Base-by-base conservation (phyloP, 2,888 invertebrate genomes). In the Drosophila histrio region DNA sequence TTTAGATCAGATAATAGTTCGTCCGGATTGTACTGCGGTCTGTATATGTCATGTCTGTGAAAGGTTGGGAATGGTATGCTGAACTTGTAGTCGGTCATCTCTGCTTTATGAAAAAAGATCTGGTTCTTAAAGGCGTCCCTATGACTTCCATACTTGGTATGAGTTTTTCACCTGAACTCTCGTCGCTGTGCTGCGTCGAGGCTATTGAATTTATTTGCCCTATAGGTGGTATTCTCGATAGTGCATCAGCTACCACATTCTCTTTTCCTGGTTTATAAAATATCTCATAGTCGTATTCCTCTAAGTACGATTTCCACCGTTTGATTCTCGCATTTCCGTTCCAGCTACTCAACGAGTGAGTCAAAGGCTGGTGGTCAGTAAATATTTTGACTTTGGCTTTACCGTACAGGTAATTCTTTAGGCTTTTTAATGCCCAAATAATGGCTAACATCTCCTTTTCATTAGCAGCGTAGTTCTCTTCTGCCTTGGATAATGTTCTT, bases 241-340 rank as follows among this genome's bases (percentile, higher is more conserved):
- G 53, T 6, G 41, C 32, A n/a, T 59, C 59, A 2, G 38, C 57
- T 38, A 47, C 38, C 5, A 57, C 13, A 64, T 92, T 91, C 2
- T 62, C 26, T 22, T 39, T 58, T 9, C 59, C 69, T 21, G 89
- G 91, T 3, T 87, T 79, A 58, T 92, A 92, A 13, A 81, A 68
- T 1, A 92, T 36, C 60, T 71, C 65, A 6, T 65, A 54, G 7
- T 66, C 59, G 17, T 64, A 70, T 34, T 72, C 58, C 11, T 77
- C 68, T 3, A 80, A 41, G 24, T 53, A 34, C 5, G 52, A 49
- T 22, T 73, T 67, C 61, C 66, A 74, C 34, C 61, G 36, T 22
- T 71, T 69, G 34, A 69, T 60, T 28, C 64, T 63, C 4, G 52
- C 56, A 34, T 44, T 61, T 3, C 59, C 26, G n/a, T 54, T 64